These are phyloP conservation scores for Acrobasis repandana DNA, from an alignment of 2,888 invertebrate genomes.

Conservation along the genomic window DNA sequence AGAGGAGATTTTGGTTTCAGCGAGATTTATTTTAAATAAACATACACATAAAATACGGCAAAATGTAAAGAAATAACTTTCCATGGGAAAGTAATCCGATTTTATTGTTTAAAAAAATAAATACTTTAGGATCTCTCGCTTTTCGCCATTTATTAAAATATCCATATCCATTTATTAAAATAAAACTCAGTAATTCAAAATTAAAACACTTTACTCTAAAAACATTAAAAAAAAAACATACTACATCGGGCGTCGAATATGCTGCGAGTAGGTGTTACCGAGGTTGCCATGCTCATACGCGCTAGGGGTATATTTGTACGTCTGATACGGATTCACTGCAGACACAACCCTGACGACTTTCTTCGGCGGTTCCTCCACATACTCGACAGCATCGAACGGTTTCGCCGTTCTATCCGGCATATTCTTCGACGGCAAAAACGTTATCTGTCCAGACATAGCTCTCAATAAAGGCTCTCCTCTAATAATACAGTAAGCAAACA, in stretches of 20 bases:
- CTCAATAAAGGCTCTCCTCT: conserved; percentile 59
- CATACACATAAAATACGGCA: too few species aligned
- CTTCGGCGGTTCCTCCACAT: conserved; percentile 61
- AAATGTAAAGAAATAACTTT: too few species aligned
- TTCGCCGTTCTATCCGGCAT: conserved; percentile 38
- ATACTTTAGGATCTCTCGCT: too few species aligned
- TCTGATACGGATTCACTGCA: conserved; percentile 59
- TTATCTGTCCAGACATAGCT: conserved; percentile 42
- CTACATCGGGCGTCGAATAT: conserved; percentile 31
- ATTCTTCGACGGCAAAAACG: conserved; percentile 37
- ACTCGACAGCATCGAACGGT: conserved; percentile 45
- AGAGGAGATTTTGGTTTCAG: too few species aligned
- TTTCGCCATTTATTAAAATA: too few species aligned
- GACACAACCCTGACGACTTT: conserved; percentile 67
- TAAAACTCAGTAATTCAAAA: conserved; percentile 3
- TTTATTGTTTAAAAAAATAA: too few species aligned
- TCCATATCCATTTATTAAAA: too few species aligned
- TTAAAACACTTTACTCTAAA: too few species aligned
- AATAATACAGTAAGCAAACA: conserved; percentile 65
- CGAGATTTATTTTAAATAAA: too few species aligned
- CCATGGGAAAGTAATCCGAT: too few species aligned
- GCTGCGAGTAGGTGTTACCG: conserved; percentile 31
- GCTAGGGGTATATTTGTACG: conserved; percentile 56
- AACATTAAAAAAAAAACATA: not conserved
- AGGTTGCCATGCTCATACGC: conserved; percentile 35